Conservation (phyloP, 2,113 vertebrate species). For the Stegostoma tigrinum region DNA sequence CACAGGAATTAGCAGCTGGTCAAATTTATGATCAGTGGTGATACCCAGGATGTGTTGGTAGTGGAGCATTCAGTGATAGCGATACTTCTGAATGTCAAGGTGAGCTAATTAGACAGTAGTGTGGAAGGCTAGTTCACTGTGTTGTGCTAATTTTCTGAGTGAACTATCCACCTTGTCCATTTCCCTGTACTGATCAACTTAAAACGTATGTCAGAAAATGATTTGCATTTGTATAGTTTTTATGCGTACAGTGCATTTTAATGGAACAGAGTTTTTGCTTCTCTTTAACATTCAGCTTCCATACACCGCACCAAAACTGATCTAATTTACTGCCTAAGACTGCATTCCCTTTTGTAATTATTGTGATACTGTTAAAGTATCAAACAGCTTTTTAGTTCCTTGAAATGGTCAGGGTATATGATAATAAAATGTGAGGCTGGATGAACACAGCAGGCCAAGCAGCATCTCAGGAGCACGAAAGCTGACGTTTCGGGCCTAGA, state of each 20-base stretch:
- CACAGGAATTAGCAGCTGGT: background rate
- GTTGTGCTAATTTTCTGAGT: background rate
- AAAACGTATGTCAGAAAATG: background rate
- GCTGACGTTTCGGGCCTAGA: no score
- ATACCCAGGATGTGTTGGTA: background rate
- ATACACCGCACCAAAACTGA: background rate
- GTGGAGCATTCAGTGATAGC: background rate
- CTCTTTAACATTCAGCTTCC: background rate
- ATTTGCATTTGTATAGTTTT: conserved; percentile 5
- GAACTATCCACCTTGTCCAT: background rate
- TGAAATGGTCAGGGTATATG: background rate
- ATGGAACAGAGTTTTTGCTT: background rate
- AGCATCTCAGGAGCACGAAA: no score
- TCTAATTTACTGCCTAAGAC: background rate
- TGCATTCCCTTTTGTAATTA: background rate
- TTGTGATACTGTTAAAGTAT: no score
- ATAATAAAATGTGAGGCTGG: no score
- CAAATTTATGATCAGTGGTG: background rate
- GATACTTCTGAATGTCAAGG: background rate
- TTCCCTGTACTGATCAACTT: background rate
- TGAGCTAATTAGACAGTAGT: background rate
- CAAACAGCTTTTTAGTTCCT: no score
- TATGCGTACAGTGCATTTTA: background rate
- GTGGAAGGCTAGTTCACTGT: no score
- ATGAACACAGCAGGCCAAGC: no score